These are phyloP conservation scores for Pantala flavescens DNA, from an alignment of 1,140 invertebrate genomes.

Conservation along the genomic window DNA sequence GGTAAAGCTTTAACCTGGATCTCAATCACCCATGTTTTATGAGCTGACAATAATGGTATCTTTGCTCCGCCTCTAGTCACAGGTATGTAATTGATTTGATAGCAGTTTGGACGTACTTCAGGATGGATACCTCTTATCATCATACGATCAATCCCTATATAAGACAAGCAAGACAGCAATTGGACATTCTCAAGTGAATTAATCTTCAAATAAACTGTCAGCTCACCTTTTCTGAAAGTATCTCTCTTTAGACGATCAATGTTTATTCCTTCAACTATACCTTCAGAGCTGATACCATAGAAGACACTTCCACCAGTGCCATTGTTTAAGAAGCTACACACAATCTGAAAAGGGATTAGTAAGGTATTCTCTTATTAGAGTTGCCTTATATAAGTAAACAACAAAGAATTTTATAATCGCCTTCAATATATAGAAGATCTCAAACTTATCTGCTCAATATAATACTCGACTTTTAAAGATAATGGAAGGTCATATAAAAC, in stretches of 20 bases:
- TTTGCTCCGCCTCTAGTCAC: neutral
- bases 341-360: neutral
- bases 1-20: neutral
- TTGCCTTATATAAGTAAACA: no score
- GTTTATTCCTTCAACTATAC: neutral
- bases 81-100: neutral
- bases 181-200: neutral
- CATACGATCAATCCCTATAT: neutral
- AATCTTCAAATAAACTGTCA: neutral
- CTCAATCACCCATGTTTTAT: neutral
- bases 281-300: neutral
- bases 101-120: neutral
- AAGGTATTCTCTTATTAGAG: no score
- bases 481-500: no score
- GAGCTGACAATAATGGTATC: neutral
- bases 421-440: no score
- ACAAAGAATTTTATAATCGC: no score
- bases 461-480: no score
- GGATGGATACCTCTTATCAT: neutral
- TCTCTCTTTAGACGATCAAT: neutral
- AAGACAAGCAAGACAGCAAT: neutral
- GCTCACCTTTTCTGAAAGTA: neutral
- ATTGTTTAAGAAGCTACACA: neutral
- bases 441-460: no score
- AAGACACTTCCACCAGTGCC: neutral